Conservation (phyloP, 2,113 vertebrate genomes). For the Corythaeola cristata region DNA sequence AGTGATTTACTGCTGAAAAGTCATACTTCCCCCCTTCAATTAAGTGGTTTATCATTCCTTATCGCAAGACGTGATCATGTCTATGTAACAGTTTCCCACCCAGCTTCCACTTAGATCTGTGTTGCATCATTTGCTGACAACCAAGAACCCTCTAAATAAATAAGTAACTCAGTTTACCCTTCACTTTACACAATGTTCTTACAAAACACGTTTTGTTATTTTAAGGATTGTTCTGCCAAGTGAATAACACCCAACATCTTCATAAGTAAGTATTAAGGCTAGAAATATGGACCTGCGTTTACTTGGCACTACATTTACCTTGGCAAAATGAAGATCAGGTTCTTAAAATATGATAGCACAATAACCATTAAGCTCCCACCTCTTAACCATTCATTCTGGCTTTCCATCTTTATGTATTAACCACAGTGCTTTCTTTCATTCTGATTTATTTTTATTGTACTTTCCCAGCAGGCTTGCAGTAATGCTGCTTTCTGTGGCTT, state of each 20-base stretch:
- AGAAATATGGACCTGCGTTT: background rate
- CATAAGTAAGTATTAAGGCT: background rate
- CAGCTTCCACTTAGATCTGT: background rate
- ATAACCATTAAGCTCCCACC: background rate
- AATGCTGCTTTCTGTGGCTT: background rate
- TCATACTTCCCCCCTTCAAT: background rate
- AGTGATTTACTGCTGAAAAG: background rate
- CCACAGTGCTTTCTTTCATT: slow-evolving; percentile 30
- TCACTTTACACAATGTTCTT: background rate
- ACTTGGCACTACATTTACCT: background rate
- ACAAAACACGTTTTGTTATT: background rate
- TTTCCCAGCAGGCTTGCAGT: slow-evolving; percentile 9
- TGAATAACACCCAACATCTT: background rate
- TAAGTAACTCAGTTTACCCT: background rate
- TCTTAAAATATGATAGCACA: slow-evolving; percentile 27
- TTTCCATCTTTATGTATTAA: slow-evolving; percentile 43
- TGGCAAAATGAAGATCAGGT: background rate
- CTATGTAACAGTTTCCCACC: background rate
- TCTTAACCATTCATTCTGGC: slow-evolving; percentile 39
- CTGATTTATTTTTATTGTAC: slow-evolving; percentile 44
- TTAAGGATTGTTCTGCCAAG: background rate
- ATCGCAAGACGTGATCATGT: background rate
- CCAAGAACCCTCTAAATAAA: background rate
- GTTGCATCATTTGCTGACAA: background rate
- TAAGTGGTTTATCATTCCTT: background rate